Base-by-base conservation (phyloP, 2,797 vertebrate species). In the Podargus strigoides region DNA sequence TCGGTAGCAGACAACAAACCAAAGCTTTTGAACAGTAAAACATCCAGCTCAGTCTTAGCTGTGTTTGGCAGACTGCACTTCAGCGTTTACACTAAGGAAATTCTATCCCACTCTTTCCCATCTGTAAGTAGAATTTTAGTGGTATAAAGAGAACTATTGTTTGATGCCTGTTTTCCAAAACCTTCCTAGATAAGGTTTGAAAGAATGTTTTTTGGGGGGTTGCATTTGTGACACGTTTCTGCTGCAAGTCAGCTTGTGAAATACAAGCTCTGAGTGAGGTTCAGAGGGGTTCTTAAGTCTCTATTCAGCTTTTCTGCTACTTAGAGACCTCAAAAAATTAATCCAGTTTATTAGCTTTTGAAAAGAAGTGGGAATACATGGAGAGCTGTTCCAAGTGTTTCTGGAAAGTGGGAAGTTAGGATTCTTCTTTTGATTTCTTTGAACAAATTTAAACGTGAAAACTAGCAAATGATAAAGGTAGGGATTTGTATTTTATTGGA, bases 81-180 rank as follows among this genome's bases (percentile, higher is more conserved):
- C 14, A 6, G 80, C 32, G 2, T 74, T 70, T 76, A 8, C 39
- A 12, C 27, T 56, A 20, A 67, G 77, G 79, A 90, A 95, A 90
- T 79, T 49, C n/a, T 74, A 8, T 73, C 79, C 69, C n/a, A 14
- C 62, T 82, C 41, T 87, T 84, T 66, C 58, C 42, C 62, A 67
- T 86, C 74, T 91, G 16, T 72, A 76, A 88, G 32, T 85, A 42
- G 46, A 39, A 64, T 75, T 95, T 87, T 34, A 56, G 74, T 55
- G 53, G 53, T 75, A 37, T 47, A 73, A 95, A 77, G 67, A 76
- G 93, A 94, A 73, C 93, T 83, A 39, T 67, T 90, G 56, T 77
- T 92, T 79, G 83, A 41, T 89, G 85, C 85, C 30, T 87, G 0
- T 41, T 91, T 62, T 76, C 74, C 87, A 89, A 44, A 89, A 32